Evolutionary conservation across 1,140 invertebrate species (phyloP).

Genomic region (Lucilia sericata): DNA sequence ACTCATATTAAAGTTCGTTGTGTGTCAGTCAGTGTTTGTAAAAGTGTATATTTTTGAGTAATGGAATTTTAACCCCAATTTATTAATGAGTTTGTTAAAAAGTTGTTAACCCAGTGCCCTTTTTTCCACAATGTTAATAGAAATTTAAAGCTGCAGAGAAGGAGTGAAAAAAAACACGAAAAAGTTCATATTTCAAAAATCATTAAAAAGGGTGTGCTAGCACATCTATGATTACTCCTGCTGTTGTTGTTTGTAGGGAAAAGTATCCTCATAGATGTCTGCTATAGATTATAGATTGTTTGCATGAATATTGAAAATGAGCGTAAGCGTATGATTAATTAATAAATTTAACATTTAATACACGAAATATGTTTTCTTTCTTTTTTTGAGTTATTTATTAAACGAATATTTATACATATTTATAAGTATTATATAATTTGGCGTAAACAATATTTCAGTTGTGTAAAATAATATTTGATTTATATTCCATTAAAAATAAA

Average conservation of each 20-base stretch:
- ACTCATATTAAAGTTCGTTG: background rate
- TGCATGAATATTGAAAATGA: conserved; percentile 7
- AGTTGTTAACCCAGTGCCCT: background rate
- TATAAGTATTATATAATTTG: no score
- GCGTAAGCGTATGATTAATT: background rate
- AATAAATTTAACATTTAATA: background rate
- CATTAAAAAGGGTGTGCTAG: conserved; percentile 9
- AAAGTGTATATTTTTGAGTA: background rate
- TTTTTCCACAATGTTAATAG: background rate
- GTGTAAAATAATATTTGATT: no score
- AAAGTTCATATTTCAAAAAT: conserved; percentile 13
- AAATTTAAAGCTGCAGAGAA: background rate
- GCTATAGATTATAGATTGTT: background rate
- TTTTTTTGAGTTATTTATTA: no score
- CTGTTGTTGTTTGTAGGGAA: background rate
- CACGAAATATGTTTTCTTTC: background rate
- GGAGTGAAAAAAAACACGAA: background rate
- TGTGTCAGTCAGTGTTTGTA: background rate
- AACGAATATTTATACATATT: no score
- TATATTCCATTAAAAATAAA: no score
- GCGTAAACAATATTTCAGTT: no score
- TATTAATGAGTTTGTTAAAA: conserved; percentile 23
- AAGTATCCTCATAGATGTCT: background rate
- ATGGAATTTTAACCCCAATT: conserved; percentile 26
- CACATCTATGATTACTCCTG: background rate